phyloP scores from a whole-genome alignment of 2,113 vertebrate species.

The Thryonomys swinderianus region DNA sequence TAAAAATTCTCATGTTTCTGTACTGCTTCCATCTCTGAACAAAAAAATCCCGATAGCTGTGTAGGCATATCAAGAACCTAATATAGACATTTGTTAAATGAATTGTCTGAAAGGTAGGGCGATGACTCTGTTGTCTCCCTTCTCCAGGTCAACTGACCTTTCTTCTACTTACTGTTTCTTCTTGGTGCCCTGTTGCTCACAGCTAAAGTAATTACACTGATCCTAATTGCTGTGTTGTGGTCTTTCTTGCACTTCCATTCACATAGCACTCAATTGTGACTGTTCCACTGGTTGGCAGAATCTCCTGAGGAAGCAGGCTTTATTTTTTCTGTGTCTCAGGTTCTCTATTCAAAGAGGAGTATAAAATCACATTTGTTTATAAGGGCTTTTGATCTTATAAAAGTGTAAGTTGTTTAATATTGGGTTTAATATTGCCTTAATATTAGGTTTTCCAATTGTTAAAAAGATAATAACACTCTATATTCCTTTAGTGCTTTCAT shows the following conservation, averaged over 20 bases:
- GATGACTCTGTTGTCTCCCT: not conserved
- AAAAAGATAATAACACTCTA: constrained; percentile 56
- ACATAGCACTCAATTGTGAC: not conserved
- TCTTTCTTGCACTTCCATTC: not conserved
- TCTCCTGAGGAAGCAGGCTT: not conserved
- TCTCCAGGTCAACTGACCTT: not conserved
- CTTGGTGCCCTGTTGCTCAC: not conserved
- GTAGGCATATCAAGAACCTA: not conserved
- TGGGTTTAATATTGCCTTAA: constrained; percentile 61
- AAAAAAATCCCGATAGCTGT: not conserved
- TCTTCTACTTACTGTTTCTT: not conserved
- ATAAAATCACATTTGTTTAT: constrained; percentile 23
- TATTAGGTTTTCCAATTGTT: constrained; percentile 56
- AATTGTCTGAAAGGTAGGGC: not conserved
- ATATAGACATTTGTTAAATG: not conserved
- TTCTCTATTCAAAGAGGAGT: constrained; percentile 12
- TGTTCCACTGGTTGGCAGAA: not conserved
- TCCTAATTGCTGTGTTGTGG: not conserved
- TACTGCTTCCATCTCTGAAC: not conserved
- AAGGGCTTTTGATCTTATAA: constrained; percentile 58
- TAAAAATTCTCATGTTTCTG: not conserved
- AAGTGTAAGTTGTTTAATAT: constrained; percentile 58
- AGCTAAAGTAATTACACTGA: not conserved
- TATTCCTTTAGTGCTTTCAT: constrained; percentile 63
- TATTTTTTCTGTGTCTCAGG: not conserved